Evolutionary conservation across 2,113 vertebrate genomes (phyloP), one percentile per base, ranked within the genome.

Genomic region (Hippolais icterina): DNA sequence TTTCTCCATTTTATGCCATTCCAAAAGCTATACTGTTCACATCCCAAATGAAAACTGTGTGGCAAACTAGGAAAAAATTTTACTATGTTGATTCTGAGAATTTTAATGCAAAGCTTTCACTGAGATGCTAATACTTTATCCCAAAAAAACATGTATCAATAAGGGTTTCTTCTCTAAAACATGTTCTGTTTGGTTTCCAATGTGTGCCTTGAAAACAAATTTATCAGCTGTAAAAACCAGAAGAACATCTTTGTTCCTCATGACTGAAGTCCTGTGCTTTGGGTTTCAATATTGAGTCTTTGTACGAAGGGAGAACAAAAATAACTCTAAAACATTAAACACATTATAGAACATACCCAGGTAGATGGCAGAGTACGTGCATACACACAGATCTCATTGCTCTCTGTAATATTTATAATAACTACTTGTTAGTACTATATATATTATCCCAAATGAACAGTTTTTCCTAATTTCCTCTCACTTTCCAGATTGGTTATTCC

Each of bases 171-270:
- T 96, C 87, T 92, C 69, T 63, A 50, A 91, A 94, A 75, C 49
- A 50, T 79, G 57, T 79, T 83, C 83, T 93, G 94, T 92, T 97
- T 95, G 92, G 92, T 95, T 97, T 93, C 91, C 94, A 96, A 16
- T 79, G 91, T 91, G 83, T 80, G 85, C 95, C 95, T 95, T 93
- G 88, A 96, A 94, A 98, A 80, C 94, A 97, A 97, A 97, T 97
- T 97, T 93, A 89, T 97, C 94, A 97, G 96, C 96, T 97, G 97
- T 97, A 97, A 97, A 71, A 97, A 71, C 59, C 91, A 97, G 97
- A 97, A 97, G 85, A 98, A 90, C 94, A 93, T 95, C 94, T 97
- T 96, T 97, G 97, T 97, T 97, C 91, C 93, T 57, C 82, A 86
- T 97, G 98, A 98, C 95, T 96, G 97, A 92, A 95, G 93, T 81